Conservation (phyloP, 2,888 invertebrate species). For the Protophormia terraenovae region DNA sequence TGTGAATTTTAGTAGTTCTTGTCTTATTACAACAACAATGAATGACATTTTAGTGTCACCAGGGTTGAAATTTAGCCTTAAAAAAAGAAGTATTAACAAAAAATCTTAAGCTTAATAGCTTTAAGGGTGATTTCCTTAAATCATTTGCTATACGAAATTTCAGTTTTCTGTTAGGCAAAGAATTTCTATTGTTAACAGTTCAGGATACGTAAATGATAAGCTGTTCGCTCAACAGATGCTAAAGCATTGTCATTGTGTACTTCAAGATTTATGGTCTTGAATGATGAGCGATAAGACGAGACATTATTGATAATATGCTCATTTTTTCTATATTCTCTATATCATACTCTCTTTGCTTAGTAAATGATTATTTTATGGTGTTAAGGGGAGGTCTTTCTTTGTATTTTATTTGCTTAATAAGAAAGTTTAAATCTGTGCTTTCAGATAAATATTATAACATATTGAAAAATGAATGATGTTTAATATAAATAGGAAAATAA, state of each 20-base stretch:
- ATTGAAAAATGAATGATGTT: background rate
- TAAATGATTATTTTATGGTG: background rate
- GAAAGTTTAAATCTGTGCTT: background rate
- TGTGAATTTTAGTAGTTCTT: background rate
- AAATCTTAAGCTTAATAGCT: slow-evolving; percentile 30
- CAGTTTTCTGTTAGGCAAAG: background rate
- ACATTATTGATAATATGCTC: slow-evolving; percentile 53
- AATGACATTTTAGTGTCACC: slow-evolving; percentile 24
- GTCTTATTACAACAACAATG: background rate
- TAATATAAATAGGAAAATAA: slow-evolving; percentile 28
- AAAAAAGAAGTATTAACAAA: slow-evolving; percentile 18
- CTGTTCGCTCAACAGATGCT: slow-evolving; percentile 58
- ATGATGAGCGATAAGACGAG: slow-evolving; percentile 55
- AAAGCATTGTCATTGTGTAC: slow-evolving; percentile 12
- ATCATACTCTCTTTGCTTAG: background rate
- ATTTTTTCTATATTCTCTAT: background rate
- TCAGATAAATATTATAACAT: background rate
- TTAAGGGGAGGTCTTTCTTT: background rate
- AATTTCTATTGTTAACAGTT: background rate
- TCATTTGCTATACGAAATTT: background rate
- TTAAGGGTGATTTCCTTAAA: slow-evolving; percentile 53
- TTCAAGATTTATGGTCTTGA: slow-evolving; percentile 53
- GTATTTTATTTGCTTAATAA: background rate
- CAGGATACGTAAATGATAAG: slow-evolving; percentile 30
- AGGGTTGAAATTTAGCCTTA: slow-evolving; percentile 36